Evolutionary conservation across 2,888 invertebrate genomes (phyloP).

Genomic region (Odontomyia ornata): DNA sequence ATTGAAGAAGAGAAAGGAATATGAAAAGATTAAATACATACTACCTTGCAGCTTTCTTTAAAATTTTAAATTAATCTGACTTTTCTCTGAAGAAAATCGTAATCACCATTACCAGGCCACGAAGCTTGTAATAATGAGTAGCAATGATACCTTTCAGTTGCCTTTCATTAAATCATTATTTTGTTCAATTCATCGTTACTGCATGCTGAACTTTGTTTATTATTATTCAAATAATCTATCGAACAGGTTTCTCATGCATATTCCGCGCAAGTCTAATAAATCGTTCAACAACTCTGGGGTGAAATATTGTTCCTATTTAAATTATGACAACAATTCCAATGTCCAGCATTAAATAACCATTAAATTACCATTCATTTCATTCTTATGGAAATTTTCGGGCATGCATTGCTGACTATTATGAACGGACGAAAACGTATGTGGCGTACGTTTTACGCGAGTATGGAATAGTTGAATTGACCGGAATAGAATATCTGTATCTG

Average conservation of each 20-base stretch:
- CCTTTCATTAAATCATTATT: too few species aligned
- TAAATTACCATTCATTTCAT: constrained; percentile 29
- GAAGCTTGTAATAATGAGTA: too few species aligned
- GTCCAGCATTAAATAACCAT: constrained; percentile 25
- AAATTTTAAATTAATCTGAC: too few species aligned
- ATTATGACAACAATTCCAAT: constrained; percentile 38
- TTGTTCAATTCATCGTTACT: too few species aligned
- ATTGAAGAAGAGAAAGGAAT: too few species aligned
- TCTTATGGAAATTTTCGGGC: constrained; percentile 38
- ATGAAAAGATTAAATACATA: too few species aligned
- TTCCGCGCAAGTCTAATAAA: background rate
- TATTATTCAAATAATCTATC: background rate
- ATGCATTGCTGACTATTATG: constrained; percentile 19
- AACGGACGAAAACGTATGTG: background rate
- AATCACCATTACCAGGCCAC: too few species aligned
- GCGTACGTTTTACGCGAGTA: too few species aligned
- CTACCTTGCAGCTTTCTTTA: too few species aligned
- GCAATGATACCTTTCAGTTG: too few species aligned
- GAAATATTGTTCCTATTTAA: constrained; percentile 30
- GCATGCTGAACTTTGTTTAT: too few species aligned
- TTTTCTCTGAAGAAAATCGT: too few species aligned
- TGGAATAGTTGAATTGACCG: background rate
- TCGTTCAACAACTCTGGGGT: background rate
- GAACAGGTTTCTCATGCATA: background rate
- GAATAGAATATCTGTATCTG: background rate